These are phyloP conservation scores for Nothoprocta pentlandii DNA, from an alignment of 2,113 vertebrate species.

Conservation along the genomic window DNA sequence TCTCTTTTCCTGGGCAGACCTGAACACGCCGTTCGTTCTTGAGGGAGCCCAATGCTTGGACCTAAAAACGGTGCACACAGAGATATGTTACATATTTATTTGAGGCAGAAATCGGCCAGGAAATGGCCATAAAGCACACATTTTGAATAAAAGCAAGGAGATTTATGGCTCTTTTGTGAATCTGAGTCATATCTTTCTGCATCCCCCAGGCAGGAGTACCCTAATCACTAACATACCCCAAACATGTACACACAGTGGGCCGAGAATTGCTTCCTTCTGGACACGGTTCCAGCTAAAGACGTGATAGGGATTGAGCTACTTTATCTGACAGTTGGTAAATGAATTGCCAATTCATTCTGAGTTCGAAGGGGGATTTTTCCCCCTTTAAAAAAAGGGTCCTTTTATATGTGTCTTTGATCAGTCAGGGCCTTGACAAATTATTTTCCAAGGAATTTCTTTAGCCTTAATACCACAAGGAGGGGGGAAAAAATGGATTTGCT, in stretches of 20 bases:
- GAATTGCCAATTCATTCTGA: constrained; percentile 81
- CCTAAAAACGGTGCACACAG: constrained; percentile 30
- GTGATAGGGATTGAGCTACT: constrained; percentile 77
- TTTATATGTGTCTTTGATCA: constrained; percentile 84
- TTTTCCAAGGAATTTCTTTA: constrained; percentile 82
- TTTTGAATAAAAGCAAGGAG: constrained; percentile 81
- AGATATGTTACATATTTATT: constrained; percentile 83
- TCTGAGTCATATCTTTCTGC: constrained; percentile 83
- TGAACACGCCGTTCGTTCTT: constrained; percentile 27
- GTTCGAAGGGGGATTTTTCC: constrained; percentile 57
- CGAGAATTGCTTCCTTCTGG: constrained; percentile 84
- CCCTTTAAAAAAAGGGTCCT: constrained; percentile 55
- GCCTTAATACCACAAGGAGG: constrained; percentile 62
- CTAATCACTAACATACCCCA: constrained; percentile 86
- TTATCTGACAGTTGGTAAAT: constrained; percentile 81
- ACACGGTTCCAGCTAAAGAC: constrained; percentile 72
- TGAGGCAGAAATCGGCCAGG: constrained; percentile 80
- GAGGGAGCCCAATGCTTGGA: constrained; percentile 24
- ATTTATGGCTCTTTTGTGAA: constrained; percentile 84
- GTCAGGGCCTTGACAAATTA: constrained; percentile 81
- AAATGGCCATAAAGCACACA: constrained; percentile 84
- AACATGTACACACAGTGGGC: constrained; percentile 78
- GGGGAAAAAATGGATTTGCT: constrained; percentile 36
- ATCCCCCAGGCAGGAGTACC: constrained; percentile 77
- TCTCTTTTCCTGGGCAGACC: constrained; percentile 20